A percentile compares a stretch with the other conserved stretches of the same genome.
Evolutionary conservation across 2,888 invertebrate genomes (phyloP).

Genomic region (Andrena praecox): DNA sequence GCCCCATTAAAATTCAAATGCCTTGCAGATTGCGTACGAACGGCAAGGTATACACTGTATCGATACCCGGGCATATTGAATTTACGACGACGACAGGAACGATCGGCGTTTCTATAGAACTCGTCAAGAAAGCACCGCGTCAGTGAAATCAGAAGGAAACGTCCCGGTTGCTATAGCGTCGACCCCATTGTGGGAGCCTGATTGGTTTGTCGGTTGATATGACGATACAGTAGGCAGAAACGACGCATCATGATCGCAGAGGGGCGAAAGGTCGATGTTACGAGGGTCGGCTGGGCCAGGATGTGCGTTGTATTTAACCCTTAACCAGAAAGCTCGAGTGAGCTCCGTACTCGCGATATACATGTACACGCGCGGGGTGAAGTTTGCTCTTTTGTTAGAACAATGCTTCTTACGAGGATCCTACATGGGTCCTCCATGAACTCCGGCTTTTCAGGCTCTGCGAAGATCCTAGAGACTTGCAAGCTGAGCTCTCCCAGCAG

Average conservation of each 20-base stretch:
- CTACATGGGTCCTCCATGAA: neutral
- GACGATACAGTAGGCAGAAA: constrained; percentile 67
- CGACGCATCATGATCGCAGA: constrained; percentile 49
- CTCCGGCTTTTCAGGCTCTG: neutral
- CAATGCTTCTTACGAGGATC: neutral
- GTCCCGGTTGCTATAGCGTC: constrained; percentile 52
- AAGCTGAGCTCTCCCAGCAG: neutral
- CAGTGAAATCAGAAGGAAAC: constrained; percentile 58
- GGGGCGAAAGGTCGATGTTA: constrained; percentile 36
- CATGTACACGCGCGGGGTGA: too few relatives aligned
- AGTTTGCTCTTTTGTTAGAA: constrained; percentile 1
- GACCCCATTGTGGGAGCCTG: constrained; percentile 69
- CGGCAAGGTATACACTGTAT: constrained; percentile 8
- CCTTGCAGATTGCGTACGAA: neutral
- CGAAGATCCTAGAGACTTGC: neutral
- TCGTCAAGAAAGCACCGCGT: constrained; percentile 53
- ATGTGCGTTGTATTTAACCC: constrained; percentile 26
- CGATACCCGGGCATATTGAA: constrained; percentile 38
- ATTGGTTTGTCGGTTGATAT: constrained; percentile 73
- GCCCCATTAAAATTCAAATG: constrained; percentile 40
- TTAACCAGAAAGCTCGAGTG: constrained; percentile 10
- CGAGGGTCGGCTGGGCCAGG: constrained; percentile 23
- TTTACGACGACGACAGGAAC: constrained; percentile 5
- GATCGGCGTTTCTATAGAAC: constrained; percentile 27
- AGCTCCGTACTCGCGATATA: constrained; percentile 2